These are phyloP conservation scores for Syngnathus scovelli DNA, from an alignment of 2,113 vertebrate species.

Conservation along the genomic window DNA sequence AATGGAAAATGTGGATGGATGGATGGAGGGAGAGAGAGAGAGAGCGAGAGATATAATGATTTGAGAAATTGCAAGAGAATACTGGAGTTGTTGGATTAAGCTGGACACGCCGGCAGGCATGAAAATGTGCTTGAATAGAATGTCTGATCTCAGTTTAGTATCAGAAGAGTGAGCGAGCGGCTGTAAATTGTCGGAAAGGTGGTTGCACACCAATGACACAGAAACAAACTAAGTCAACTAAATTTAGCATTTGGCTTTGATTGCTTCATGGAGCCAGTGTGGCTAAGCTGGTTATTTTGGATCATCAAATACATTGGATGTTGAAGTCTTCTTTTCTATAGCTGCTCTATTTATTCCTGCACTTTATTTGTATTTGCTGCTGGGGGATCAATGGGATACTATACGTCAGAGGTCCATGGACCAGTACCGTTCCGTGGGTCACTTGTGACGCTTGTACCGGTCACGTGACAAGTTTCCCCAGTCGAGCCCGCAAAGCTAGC, in stretches of 20 bases:
- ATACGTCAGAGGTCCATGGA: no score
- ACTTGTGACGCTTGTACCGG: no score
- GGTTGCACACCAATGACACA: not conserved
- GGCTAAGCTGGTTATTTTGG: constrained; percentile 8
- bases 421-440: no score
- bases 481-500: no score
- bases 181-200: not conserved
- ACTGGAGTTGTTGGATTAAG: not conserved
- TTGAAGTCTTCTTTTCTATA: not conserved
- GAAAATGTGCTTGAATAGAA: not conserved
- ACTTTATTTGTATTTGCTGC: constrained; percentile 8
- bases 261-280: not conserved
- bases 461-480: no score
- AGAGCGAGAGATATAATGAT: no score
- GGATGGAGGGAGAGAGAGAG: no score
- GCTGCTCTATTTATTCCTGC: not conserved
- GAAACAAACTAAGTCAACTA: not conserved
- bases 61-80: not conserved
- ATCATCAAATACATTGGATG: constrained; percentile 6
- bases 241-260: constrained; percentile 8
- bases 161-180: not conserved
- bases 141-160: not conserved
- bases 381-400: not conserved
- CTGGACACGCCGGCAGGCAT: not conserved
- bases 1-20: no score